Base-by-base conservation (phyloP, 2,797 vertebrate genomes). In the Arnoldichthys spilopterus region DNA sequence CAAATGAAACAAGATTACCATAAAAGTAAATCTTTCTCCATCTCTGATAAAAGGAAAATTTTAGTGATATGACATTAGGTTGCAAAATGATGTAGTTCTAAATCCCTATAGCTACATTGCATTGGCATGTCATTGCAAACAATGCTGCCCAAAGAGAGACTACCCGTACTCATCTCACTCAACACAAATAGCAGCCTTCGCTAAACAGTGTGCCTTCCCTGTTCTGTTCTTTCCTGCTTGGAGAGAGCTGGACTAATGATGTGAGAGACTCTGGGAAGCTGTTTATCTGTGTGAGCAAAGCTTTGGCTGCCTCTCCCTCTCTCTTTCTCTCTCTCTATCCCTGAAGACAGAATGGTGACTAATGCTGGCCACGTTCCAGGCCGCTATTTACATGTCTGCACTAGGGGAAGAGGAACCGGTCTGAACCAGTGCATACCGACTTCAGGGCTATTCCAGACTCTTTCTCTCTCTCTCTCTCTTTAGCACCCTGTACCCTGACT, bases 351-450 rank as follows among this genome's bases (percentile, higher is more conserved):
- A 86, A 82, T 81, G 78, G 85, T 88, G 85, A 87, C 72, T 87
- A 87, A 79, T 83, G 26, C 71, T 87, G 85, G 82, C 67, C 24
- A 62, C 2, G 24, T 54, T 77, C 86, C 87, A 88, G 76, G 16
- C 49, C 22, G 37, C 84, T 90, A 87, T 90, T 88, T 88, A 89
- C 89, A 88, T 74, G 83, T 85, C 70, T 88, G 76, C 64, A 51
- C 81, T 82, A 84, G 81, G 77, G 83, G 85, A 84, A 82, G 74
- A 83, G 82, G 85, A 94, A 93, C 94, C 87, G 86, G 94, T 94
- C 90, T 93, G 87, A 93, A 92, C 94, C 93, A 89, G 93, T 40
- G 16, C 62, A 71, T 83, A 85, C 91, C 79, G 89, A 91, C 90
- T 90, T 68, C 62, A 0, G 85, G 75, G 77, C 85, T 85, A 83